Evolutionary conservation across 1,140 invertebrate species (phyloP), one percentile per base, ranked within the genome.

Genomic region (Philaenus spumarius): DNA sequence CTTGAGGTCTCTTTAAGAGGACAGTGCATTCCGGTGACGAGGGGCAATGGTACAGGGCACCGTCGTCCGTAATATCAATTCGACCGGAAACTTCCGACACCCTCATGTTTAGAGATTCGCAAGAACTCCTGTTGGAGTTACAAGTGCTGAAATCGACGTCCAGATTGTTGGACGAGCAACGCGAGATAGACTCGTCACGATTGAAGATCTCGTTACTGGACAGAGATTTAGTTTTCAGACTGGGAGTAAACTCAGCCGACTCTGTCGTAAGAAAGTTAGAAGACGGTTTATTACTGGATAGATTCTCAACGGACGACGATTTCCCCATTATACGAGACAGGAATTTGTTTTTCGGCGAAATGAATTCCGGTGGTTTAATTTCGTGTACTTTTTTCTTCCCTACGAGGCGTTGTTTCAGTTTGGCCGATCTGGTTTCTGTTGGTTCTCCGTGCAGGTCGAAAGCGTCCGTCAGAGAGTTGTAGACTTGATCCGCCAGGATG

Each of bases 401-500:
- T 19, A 55, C 52, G 26, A 62, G 24, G 11, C 46, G 34, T 42
- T 62, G 51, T 43, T 48, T 55, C 17, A 62, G 24, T 50, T 62
- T 62, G 7, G 53, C 23, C 12, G 52, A 47, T 24, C 48, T 20
- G 12, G 40, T 40, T 26, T 59, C 57, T 2, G 40, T 30, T 1
- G 48, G 51, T 45, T 62, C 46, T 30, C 55, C 52, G 4, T 42
- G 35, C 22, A 62, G 34, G 12, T 54, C 42, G 37, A 62, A 62
- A 17, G 61, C 61, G 23, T 62, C 61, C n/a, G 54, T 62, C 22
- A 62, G 22, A 1, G 61, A 53, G 37, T 59, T 61, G 30, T 60
- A 56, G 12, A 60, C 43, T 30, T 57, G 23, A 43, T 82, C 80
- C 2, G 80, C 77, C 2, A 81, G 59, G n/a, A 81, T 72, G 34